Conservation (phyloP, 1,140 invertebrate species). For the Drosophila rufa region DNA sequence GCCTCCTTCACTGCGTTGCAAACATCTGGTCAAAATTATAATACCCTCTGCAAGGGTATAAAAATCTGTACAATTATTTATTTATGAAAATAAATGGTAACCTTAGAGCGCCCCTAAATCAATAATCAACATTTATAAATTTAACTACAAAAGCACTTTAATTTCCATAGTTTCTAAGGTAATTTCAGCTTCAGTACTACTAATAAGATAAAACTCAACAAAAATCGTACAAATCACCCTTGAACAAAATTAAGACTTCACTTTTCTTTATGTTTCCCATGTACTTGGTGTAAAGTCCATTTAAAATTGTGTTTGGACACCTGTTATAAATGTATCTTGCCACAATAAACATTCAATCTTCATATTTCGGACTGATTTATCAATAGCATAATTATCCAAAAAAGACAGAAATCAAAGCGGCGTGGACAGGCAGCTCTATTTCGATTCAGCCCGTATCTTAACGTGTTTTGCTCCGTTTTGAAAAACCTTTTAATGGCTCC, state of each 20-base stretch:
- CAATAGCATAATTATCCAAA: slow-evolving; percentile 9
- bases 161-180: too few species aligned
- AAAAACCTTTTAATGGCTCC: slow-evolving; percentile 57
- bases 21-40: too few species aligned
- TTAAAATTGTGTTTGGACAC: neutral
- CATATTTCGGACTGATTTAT: slow-evolving; percentile 14
- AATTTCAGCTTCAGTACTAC: too few species aligned
- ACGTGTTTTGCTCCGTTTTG: slow-evolving; percentile 32
- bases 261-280: neutral
- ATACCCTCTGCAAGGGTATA: too few species aligned
- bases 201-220: too few species aligned
- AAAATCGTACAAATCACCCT: neutral
- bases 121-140: too few species aligned
- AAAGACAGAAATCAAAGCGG: slow-evolving; percentile 22
- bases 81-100: neutral
- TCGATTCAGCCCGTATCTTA: slow-evolving; percentile 35
- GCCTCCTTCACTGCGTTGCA: too few species aligned
- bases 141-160: too few species aligned
- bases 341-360: slow-evolving; percentile 2
- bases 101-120: too few species aligned
- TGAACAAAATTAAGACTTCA: neutral
- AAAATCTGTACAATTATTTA: too few species aligned
- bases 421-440: slow-evolving; percentile 10
- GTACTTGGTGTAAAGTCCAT: neutral
- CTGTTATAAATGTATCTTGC: neutral